phyloP scores from a whole-genome alignment of 2,113 vertebrate species.

The Chinchilla lanigera region DNA sequence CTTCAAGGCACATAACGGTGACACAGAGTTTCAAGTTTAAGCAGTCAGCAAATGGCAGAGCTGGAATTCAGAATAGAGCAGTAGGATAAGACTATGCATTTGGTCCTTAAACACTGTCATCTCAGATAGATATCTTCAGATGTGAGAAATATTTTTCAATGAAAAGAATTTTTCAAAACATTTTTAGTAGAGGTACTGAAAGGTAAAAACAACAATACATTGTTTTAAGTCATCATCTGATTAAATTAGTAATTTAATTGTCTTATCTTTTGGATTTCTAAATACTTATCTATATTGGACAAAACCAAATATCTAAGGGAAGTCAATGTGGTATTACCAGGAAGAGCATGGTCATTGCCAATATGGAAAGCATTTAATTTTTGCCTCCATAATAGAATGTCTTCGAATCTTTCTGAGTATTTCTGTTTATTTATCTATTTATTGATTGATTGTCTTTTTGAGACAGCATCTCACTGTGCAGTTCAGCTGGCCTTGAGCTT shows the following conservation, averaged over 20 bases:
- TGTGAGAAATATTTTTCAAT: not conserved
- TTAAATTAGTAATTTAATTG: not conserved
- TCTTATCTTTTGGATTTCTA: not conserved
- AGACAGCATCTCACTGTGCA: too few relatives aligned
- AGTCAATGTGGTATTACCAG: not conserved
- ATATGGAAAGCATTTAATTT: not conserved
- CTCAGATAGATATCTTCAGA: not conserved
- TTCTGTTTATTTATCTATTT: too few relatives aligned
- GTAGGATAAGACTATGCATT: not conserved
- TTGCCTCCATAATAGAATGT: not conserved
- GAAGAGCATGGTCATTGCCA: not conserved
- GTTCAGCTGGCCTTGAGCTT: too few relatives aligned
- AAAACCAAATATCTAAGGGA: not conserved
- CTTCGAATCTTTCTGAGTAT: not conserved
- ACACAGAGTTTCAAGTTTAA: not conserved
- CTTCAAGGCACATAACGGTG: not conserved
- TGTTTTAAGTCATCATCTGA: not conserved
- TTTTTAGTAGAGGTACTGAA: not conserved
- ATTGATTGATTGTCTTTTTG: too few relatives aligned
- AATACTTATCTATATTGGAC: not conserved
- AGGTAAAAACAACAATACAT: not conserved
- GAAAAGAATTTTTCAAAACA: not conserved
- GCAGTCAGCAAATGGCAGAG: not conserved
- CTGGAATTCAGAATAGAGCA: not conserved
- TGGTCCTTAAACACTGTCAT: not conserved